These are phyloP conservation scores for Sminthurides bifidus DNA, from an alignment of 1,140 invertebrate species.

Conservation along the genomic window DNA sequence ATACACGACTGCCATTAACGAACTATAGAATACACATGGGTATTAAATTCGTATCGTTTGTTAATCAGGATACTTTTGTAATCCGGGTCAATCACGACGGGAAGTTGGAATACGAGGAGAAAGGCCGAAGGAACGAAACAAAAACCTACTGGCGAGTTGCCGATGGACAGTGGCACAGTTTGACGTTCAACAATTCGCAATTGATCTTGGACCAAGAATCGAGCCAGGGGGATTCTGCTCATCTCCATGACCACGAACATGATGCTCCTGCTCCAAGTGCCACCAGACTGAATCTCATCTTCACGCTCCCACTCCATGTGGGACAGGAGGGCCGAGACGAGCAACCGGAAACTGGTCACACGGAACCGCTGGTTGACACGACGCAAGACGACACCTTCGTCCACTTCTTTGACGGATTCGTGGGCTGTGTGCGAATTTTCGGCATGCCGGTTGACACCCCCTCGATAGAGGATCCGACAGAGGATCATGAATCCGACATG, in stretches of 20 bases:
- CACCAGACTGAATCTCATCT: neutral
- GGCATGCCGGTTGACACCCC: neutral
- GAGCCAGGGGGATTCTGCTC: conserved; percentile 4
- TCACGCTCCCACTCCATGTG: neutral
- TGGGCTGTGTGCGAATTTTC: conserved; percentile 21
- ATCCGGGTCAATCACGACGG: conserved; percentile 17
- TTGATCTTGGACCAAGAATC: too few relatives aligned
- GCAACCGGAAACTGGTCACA: neutral
- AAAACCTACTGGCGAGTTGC: conserved; percentile 9
- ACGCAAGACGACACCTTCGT: neutral
- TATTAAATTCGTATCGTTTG: neutral
- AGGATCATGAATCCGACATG: neutral
- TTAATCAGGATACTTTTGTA: conserved; percentile 17
- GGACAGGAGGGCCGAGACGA: neutral
- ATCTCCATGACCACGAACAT: neutral
- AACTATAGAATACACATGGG: too few relatives aligned
- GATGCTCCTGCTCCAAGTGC: neutral
- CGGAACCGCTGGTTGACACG: neutral
- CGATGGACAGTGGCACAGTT: conserved; percentile 28
- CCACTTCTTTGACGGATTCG: conserved; percentile 30
- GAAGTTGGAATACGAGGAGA: conserved; percentile 17
- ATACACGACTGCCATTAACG: too few relatives aligned
- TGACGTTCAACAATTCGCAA: conserved; percentile 18
- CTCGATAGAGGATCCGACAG: neutral
- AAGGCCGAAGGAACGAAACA: neutral